phyloP scores from a whole-genome alignment of 2,797 vertebrate genomes.

The Acanthurus lineatus region DNA sequence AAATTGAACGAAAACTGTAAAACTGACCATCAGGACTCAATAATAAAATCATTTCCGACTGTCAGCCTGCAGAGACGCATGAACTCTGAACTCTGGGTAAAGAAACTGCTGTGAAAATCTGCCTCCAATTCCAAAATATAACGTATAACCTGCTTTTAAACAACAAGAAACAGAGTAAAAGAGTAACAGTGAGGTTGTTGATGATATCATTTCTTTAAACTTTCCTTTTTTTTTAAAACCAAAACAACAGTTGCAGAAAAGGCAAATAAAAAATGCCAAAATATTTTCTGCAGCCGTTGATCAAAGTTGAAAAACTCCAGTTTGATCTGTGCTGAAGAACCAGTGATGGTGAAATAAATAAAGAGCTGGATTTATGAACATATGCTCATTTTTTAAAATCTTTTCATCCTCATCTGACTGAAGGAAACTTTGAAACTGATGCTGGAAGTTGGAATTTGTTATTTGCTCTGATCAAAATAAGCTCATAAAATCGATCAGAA shows the following conservation, averaged over 20 bases:
- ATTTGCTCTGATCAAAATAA: neutral
- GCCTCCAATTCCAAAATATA: neutral
- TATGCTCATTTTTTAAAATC: conserved; percentile 5
- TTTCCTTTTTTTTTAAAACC: too few species aligned
- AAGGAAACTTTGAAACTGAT: neutral
- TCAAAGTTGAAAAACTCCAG: neutral
- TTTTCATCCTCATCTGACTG: neutral
- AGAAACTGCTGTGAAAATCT: neutral
- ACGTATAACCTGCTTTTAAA: neutral
- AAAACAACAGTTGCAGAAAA: neutral
- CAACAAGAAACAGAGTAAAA: neutral
- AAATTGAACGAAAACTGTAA: neutral
- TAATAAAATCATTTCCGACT: neutral
- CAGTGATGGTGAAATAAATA: neutral
- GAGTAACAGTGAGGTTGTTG: neutral
- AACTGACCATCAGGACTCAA: neutral
- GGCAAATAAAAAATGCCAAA: neutral
- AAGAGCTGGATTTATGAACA: neutral
- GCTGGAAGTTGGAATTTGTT: neutral
- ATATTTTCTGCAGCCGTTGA: neutral
- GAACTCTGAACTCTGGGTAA: neutral
- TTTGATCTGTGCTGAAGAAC: conserved; percentile 7
- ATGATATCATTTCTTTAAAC: neutral
- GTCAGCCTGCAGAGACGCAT: neutral
- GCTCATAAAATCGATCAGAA: conserved; percentile 4